Evolutionary conservation across 2,888 invertebrate genomes (phyloP), one percentile per base, ranked within the genome.

Genomic region (Phania funesta): DNA sequence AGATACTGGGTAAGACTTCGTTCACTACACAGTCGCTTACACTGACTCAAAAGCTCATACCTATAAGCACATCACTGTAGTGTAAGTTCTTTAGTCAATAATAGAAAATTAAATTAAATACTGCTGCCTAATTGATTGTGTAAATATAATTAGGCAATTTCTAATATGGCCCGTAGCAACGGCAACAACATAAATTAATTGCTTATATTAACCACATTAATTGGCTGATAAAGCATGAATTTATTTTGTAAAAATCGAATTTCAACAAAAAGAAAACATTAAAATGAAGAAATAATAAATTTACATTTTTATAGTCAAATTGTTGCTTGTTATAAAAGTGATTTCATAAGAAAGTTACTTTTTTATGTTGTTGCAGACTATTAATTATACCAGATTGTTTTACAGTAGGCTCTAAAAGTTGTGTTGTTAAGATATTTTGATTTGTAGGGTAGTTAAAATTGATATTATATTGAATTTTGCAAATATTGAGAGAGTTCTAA

Each of bases 111-210:
- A 85, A 88, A 89, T 89, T 89, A 89, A 89, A 89, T 88, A 89
- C 89, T 88, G 89, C 84, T 85, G 89, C 88, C 86, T 89, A 88
- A 88, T 88, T 88, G 88, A 89, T 89, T 88, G 89, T 85, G 86
- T 74, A 65, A 80, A 84, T 38, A 64, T 50, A 78, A 82, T 82
- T 78, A 78, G 65, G 64, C 74, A 82, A 70, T 78, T 78, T 78
- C 35, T 71, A 35, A 50, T 41, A 50, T 56, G 26, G 56, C 24
- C 46, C 35, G 32, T 50, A 32, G 65, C 41, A 3, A 48, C 20
- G 44, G 5, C 11, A 20, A 50, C 20, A 29, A 56, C 4, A 44
- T 41, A 48, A 67, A 67, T n/a, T 82, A 64, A 67, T 48, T 79
- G 35, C 22, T 70, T 73, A 48, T 52, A 79, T 65, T 54, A 54